Base-by-base conservation (phyloP, 2,113 vertebrate species). In the Melospiza georgiana region DNA sequence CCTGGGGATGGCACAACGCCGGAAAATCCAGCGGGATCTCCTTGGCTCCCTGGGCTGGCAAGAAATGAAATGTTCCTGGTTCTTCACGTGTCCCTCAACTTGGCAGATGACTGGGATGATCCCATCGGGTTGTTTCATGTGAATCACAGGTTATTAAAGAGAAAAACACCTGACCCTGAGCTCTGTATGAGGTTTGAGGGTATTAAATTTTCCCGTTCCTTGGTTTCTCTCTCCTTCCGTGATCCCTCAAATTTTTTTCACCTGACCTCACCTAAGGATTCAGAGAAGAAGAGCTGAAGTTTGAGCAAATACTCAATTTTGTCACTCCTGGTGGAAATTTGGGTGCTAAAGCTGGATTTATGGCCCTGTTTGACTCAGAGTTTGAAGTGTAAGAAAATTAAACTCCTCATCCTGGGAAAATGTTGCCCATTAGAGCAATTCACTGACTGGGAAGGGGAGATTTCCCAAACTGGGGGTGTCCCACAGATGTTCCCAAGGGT, bases 31-130 rank as follows among this genome's bases (percentile, higher is more conserved):
- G 31, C 0, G 5, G 57, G 58, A 83, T 79, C 10, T 54, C 69
- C 80, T 57, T 0, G 0, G 15, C 52, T 43, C 30, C 43, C 7
- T 7, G 25, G 22, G 15, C 23, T 0, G 4, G n/a, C 6, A 10
- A 73, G 71, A 49, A n/a, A 7, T 2, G 2, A 76, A 52, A 35
- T 20, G 15, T 28, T 83, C 52, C 58, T 18, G 19, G 2, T 39
- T n/a, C 54, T 58, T 63, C 30, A 22, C 6, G 2, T 43, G 48
- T 12, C 33, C 41, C 63, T 81, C 13, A 28, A 1, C 11, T 43
- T 41, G 72, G 25, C 43, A 35, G 28, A 1, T 35, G 91, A 14
- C 9, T 27, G 57, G 55, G 13, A 3, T 33, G 28, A 58, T 8
- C 31, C 55, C 22, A 12, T 31, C 25, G 4, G 21, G 6, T 13